Base-by-base conservation (phyloP, 2,113 vertebrate genomes). In the Pristiophorus japonicus region DNA sequence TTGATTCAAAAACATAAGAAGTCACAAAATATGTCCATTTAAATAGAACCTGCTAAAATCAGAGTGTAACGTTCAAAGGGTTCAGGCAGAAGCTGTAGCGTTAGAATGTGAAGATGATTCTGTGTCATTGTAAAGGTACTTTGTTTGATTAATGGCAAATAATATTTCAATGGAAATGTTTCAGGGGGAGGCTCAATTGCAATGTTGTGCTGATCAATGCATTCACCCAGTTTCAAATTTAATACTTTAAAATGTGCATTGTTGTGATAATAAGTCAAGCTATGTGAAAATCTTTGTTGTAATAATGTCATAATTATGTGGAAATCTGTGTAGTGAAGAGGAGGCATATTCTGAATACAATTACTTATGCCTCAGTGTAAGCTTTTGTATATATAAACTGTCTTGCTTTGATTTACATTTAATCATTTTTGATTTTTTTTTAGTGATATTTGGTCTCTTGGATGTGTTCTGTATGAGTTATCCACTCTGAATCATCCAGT, bases 381-480 rank as follows among this genome's bases (percentile, higher is more conserved):
- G 24, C 42, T 45, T 91, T 62, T 47, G n/a, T n/a, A n/a, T n/a
- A n/a, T n/a, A n/a, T n/a, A n/a, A n/a, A n/a, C n/a, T 51, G 5
- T 63, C 14, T 92, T 45, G n/a, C 22, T 51, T 90, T 90, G 4
- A 59, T 67, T 38, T 67, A 30, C 16, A 24, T 66, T 8, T 18
- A 94, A 45, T 78, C 95, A 38, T 92, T 45, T 96, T 67, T 95
- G 30, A 47, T 47, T 95, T 95, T 70, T 96, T 95, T 96, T 70
- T 97, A 99, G 98, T 96, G 99, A 99, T 96, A 97, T 99, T 97
- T 99, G 99, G 98, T 99, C 98, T 97, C 97, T 99, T 97, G 98
- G 98, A 92, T 99, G 98, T 95, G 98, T 99, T 96, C 97, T 99
- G 45, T 99, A 99, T 96, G 98, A 99, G 95, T 97, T 99, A 45